A percentile compares a stretch with the other conserved stretches of the same genome.
Evolutionary conservation across 2,113 vertebrate genomes (phyloP).

Genomic region (Passer domesticus): DNA sequence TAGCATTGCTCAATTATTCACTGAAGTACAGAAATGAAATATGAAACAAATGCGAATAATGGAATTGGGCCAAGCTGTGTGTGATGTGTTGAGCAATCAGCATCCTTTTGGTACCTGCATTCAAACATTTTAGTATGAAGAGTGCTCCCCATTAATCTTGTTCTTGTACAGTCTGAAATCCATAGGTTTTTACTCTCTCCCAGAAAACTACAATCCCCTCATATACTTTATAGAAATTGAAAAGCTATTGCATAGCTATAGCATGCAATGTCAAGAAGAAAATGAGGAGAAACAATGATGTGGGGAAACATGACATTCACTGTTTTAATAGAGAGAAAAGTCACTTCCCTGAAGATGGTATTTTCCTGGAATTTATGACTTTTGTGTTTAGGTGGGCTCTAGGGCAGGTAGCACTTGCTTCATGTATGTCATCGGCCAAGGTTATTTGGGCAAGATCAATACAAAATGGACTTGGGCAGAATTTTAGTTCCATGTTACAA

Average conservation of each 20-base stretch:
- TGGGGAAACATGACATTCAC: not conserved
- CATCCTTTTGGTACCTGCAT: constrained; percentile 39
- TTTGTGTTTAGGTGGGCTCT: not conserved
- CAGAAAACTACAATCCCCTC: not conserved
- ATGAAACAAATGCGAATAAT: not conserved
- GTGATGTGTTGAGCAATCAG: constrained; percentile 33
- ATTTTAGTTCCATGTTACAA: not conserved
- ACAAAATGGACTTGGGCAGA: not conserved
- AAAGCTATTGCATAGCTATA: not conserved
- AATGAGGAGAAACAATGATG: not conserved
- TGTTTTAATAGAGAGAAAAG: not conserved
- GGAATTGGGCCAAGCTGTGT: not conserved
- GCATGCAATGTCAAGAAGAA: not conserved
- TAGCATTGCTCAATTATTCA: constrained; percentile 29
- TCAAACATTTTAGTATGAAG: not conserved
- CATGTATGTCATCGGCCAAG: not conserved
- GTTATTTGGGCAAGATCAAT: not conserved
- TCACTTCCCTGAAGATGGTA: not conserved
- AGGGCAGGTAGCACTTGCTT: not conserved
- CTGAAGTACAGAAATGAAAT: constrained; percentile 30
- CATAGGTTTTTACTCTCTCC: not conserved
- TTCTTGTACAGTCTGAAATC: not conserved
- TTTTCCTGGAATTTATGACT: not conserved
- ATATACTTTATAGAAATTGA: not conserved
- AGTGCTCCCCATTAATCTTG: not conserved